Percentiles rank a stretch among this genome's conserved stretches.
These are phyloP conservation scores for Orthosia gracilis DNA, from an alignment of 2,888 invertebrate genomes.

Conservation along the genomic window DNA sequence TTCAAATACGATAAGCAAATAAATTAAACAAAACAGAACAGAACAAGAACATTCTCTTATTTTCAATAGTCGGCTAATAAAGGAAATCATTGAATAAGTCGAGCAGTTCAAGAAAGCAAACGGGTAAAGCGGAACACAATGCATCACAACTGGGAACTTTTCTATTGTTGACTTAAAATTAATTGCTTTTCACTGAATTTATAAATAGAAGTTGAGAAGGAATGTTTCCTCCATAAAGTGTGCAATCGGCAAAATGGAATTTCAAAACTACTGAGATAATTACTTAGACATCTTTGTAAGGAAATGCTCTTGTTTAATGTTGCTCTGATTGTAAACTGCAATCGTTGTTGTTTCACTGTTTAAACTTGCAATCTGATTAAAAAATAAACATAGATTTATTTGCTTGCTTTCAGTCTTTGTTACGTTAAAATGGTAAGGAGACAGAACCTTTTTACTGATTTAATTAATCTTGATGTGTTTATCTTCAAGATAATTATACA, in stretches of 20 bases:
- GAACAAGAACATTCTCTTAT: slow-evolving; percentile 76
- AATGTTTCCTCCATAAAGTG: slow-evolving; percentile 74
- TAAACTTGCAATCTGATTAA: slow-evolving; percentile 39
- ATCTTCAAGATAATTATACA: slow-evolving; percentile 7
- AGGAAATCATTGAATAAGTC: slow-evolving; percentile 86
- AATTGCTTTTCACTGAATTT: slow-evolving; percentile 85
- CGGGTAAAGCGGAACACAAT: slow-evolving; percentile 85
- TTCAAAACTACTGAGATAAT: slow-evolving; percentile 69
- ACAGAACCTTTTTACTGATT: slow-evolving; percentile 20
- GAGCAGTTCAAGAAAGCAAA: slow-evolving; percentile 84
- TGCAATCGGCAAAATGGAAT: slow-evolving; percentile 72
- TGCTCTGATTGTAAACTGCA: slow-evolving; percentile 46
- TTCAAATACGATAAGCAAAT: slow-evolving; percentile 66
- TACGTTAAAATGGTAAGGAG: slow-evolving; percentile 12
- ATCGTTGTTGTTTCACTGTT: slow-evolving; percentile 38
- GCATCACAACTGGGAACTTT: slow-evolving; percentile 87
- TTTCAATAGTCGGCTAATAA: slow-evolving; percentile 87
- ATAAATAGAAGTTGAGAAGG: slow-evolving; percentile 77
- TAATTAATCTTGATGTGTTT: slow-evolving; percentile 31
- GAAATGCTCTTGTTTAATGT: slow-evolving; percentile 41
- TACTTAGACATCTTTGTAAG: slow-evolving; percentile 55
- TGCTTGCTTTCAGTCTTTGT: slow-evolving; percentile 32
- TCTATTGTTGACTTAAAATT: slow-evolving; percentile 88
- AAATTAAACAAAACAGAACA: slow-evolving; percentile 71
- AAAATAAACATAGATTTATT: slow-evolving; percentile 46